Evolutionary conservation across 2,888 invertebrate species (phyloP), one percentile per base, ranked within the genome.

Genomic region (Cyrtodaria siliqua): DNA sequence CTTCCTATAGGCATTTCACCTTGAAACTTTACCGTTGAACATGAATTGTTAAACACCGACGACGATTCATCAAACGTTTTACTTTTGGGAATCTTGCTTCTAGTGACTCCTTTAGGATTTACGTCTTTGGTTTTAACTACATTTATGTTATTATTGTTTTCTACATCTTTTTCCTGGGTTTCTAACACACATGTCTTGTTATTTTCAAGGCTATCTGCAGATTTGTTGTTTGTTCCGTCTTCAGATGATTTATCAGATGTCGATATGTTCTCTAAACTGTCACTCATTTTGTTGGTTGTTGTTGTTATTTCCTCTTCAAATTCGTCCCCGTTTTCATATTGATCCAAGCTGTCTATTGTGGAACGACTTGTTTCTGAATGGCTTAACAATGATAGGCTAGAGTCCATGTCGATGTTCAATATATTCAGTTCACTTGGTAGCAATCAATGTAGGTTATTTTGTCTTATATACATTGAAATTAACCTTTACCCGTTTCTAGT

Each of bases 81-180:
- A 62, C 79, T 80, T 49, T 80, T 80, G 12, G 79, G 75, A 29
- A 80, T 67, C 61, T 72, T 75, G 20, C 70, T 70, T 49, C 50
- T 66, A 20, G 63, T 8, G 18, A 12, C 49, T 4, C 12, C 18
- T 47, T 50, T 57, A 57, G 29, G 38, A 16, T 33, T 40, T 44
- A 18, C 18, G 8, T 8, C 44, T 6, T 63, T 24, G 18, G 27
- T 24, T 52, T 29, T 40, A 24, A 2, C 63, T 40, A 52, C 33
- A n/a, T 38, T 47, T n/a, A 14, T 29, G 14, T 38, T 9, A 38
- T 16, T 44, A 3, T 53, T 24, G 8, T 26, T 53, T 8, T 62
- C 62, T 9, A 23, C 27, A 16, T 23, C 18, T 12, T n/a, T 49
- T 23, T 16, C 55, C 56, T 26, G 47, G 16, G 18, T 23, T 55